Percentiles rank a stretch among this genome's conserved stretches.
phyloP scores from a whole-genome alignment of 2,797 vertebrate genomes.

The Anas capensis region DNA sequence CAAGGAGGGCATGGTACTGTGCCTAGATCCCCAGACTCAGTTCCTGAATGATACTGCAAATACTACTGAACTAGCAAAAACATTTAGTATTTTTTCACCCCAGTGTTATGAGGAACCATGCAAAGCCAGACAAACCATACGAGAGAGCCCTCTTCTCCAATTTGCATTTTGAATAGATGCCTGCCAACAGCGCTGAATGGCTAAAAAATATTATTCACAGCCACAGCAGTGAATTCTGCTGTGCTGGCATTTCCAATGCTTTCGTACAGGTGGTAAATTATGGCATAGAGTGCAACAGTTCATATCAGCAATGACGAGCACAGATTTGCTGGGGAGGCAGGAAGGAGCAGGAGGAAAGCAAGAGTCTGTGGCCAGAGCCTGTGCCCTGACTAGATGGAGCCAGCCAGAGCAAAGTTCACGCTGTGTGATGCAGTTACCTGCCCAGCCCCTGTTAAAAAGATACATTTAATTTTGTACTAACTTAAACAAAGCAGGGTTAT shows the following conservation, averaged over 20 bases:
- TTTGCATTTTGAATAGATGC: neutral
- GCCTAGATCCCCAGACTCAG: neutral
- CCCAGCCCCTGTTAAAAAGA: neutral
- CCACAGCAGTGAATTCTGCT: neutral
- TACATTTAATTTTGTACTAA: neutral
- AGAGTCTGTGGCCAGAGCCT: neutral
- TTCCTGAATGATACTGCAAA: neutral
- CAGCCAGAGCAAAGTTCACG: neutral
- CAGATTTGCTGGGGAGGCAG: neutral
- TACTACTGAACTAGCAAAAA: neutral
- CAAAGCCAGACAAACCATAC: neutral
- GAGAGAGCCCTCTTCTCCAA: neutral
- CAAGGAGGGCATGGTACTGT: fast-evolving
- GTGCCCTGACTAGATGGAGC: neutral
- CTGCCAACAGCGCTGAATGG: neutral
- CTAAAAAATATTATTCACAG: neutral
- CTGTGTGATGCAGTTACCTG: fast-evolving
- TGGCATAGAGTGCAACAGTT: neutral
- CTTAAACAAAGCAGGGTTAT: neutral
- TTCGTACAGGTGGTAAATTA: neutral
- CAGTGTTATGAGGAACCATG: neutral
- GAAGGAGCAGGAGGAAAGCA: neutral
- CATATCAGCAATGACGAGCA: fast-evolving
- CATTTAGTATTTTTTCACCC: neutral
- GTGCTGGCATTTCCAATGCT: fast-evolving